These are phyloP conservation scores for Chaenogobius annularis DNA, from an alignment of 2,113 vertebrate species.

Conservation along the genomic window DNA sequence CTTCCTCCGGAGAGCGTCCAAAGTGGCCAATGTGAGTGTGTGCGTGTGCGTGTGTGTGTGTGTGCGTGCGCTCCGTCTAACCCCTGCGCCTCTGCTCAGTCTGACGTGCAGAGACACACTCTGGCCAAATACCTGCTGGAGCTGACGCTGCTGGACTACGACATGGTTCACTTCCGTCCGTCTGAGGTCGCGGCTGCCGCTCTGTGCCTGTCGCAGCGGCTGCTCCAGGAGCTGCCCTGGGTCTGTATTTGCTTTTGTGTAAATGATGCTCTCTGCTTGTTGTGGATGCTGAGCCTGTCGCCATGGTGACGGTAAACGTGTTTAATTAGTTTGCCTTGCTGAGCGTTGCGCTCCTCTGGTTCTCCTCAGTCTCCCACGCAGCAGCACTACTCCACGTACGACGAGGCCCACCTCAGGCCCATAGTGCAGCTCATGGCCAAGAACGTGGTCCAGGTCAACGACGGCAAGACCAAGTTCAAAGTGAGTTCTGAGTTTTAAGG, in stretches of 20 bases:
- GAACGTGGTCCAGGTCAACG: constrained; percentile 83
- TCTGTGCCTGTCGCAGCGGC: constrained; percentile 84
- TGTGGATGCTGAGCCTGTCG: no score
- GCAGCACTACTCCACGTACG: constrained; percentile 85
- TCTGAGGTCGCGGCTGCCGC: constrained; percentile 90
- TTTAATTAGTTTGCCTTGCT: no score
- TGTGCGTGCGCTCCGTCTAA: neutral
- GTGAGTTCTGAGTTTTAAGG: constrained; percentile 70
- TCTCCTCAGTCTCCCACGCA: constrained; percentile 83
- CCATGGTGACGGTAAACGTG: no score
- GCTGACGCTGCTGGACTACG: constrained; percentile 89
- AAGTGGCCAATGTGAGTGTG: constrained; percentile 83
- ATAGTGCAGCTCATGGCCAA: constrained; percentile 91
- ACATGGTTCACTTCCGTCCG: constrained; percentile 89
- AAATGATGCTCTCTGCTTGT: no score
- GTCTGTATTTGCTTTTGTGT: constrained; percentile 67
- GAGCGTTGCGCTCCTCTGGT: no score
- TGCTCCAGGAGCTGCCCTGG: constrained; percentile 84
- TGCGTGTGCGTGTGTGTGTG: neutral
- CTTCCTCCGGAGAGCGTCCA: constrained; percentile 91
- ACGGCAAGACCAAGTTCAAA: constrained; percentile 81
- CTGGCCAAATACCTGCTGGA: constrained; percentile 95
- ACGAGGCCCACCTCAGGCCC: constrained; percentile 75
- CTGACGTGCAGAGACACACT: constrained; percentile 85
- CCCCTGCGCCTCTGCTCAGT: constrained; percentile 66